Evolutionary conservation across 2,797 vertebrate species (phyloP).

Genomic region (Vespertilio murinus): DNA sequence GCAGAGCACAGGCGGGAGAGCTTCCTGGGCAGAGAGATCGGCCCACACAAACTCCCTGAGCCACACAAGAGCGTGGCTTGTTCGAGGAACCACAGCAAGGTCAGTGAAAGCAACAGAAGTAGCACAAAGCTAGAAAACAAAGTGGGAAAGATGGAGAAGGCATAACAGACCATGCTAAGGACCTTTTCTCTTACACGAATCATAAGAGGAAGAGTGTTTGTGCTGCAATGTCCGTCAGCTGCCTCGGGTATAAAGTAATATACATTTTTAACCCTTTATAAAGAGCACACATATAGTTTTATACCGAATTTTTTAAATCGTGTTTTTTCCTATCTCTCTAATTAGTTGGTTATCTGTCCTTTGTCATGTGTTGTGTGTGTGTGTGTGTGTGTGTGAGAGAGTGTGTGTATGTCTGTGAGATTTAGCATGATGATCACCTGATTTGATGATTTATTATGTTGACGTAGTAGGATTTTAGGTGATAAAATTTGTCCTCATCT

Average conservation of each 20-base stretch:
- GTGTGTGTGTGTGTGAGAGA: neutral
- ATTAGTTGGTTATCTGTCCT: neutral
- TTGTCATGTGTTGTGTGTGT: neutral
- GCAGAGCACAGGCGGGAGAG: neutral
- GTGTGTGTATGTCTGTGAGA: neutral
- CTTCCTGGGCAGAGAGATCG: neutral
- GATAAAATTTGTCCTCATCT: neutral
- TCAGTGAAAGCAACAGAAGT: neutral
- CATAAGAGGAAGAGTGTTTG: neutral
- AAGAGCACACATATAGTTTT: neutral
- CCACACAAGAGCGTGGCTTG: neutral
- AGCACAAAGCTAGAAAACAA: neutral
- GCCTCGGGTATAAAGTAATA: neutral
- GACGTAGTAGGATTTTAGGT: neutral
- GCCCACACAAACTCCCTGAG: neutral
- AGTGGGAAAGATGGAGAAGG: neutral
- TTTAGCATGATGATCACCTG: neutral
- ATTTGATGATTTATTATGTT: neutral
- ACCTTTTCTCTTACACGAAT: neutral
- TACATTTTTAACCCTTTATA: neutral
- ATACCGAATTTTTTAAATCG: neutral
- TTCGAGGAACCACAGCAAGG: neutral
- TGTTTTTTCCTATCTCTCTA: neutral
- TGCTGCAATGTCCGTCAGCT: neutral
- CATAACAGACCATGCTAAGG: neutral